Conservation (phyloP, 2,797 vertebrate species). For the Sebastes diaconus region DNA sequence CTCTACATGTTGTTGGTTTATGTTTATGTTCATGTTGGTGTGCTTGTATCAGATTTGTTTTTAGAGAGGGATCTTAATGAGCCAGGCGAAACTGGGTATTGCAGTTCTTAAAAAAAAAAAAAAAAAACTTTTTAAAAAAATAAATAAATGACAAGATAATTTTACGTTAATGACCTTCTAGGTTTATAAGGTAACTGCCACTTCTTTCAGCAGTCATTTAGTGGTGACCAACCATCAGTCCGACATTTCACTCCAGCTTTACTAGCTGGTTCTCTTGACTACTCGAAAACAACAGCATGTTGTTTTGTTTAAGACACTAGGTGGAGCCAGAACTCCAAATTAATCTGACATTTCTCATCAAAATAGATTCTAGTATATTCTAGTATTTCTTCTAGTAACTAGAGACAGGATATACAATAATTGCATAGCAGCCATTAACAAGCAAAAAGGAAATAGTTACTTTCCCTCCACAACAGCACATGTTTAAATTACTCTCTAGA, state of each 20-base stretch:
- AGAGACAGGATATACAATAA: background rate
- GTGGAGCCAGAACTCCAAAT: constrained; percentile 28
- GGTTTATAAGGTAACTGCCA: background rate
- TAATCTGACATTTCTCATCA: background rate
- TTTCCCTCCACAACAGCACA: background rate
- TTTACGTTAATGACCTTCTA: background rate
- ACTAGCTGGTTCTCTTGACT: background rate
- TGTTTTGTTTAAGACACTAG: constrained; percentile 6
- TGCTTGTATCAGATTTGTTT: background rate
- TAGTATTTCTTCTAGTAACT: background rate
- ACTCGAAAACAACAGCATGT: background rate
- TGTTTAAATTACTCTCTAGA: background rate
- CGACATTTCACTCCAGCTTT: background rate
- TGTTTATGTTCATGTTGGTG: background rate
- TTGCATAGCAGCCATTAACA: background rate
- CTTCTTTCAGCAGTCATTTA: background rate
- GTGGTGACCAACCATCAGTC: background rate
- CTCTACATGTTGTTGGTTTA: background rate
- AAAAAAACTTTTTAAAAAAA: no score
- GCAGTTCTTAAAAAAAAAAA: background rate
- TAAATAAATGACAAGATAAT: background rate
- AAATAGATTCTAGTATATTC: background rate
- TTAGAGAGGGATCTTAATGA: background rate
- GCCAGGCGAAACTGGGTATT: background rate
- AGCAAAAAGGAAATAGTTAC: background rate